Conservation (phyloP, 2,797 vertebrate genomes). For the Aratinga solstitialis region DNA sequence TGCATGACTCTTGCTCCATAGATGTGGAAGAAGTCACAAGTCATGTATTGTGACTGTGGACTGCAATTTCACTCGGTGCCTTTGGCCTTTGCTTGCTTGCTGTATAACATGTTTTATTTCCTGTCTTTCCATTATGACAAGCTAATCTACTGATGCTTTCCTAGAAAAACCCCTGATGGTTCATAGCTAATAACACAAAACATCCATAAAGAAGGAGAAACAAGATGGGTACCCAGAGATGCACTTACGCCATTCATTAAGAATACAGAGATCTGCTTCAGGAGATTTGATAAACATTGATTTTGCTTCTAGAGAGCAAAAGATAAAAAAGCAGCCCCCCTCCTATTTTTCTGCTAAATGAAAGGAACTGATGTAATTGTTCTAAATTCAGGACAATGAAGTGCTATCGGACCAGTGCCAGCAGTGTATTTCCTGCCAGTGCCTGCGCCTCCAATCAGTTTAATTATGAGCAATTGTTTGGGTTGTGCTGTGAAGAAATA, state of each 20-base stretch:
- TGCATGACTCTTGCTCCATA: not conserved
- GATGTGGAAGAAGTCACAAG: not conserved
- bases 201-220: not conserved
- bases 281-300: slow-evolving; percentile 49
- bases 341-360: slow-evolving; percentile 50
- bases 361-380: slow-evolving; percentile 79
- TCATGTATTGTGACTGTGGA: not conserved
- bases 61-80: slow-evolving; percentile 30
- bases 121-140: slow-evolving; percentile 1
- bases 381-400: slow-evolving; percentile 76
- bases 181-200: not conserved
- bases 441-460: slow-evolving; percentile 76
- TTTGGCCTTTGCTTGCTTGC: slow-evolving; percentile 9
- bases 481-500: slow-evolving; percentile 78
- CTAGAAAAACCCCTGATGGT: not conserved
- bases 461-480: slow-evolving; percentile 84
- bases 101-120: not conserved
- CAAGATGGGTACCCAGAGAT: not conserved
- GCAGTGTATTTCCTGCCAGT: slow-evolving; percentile 76
- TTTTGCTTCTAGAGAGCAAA: not conserved
- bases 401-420: slow-evolving; percentile 65
- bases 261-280: slow-evolving; percentile 17
- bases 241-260: not conserved
- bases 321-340: not conserved
- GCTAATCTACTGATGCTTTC: not conserved